Evolutionary conservation across 2,113 vertebrate species (phyloP), one percentile per base, ranked within the genome.

Genomic region (Poeciliopsis retropinna): DNA sequence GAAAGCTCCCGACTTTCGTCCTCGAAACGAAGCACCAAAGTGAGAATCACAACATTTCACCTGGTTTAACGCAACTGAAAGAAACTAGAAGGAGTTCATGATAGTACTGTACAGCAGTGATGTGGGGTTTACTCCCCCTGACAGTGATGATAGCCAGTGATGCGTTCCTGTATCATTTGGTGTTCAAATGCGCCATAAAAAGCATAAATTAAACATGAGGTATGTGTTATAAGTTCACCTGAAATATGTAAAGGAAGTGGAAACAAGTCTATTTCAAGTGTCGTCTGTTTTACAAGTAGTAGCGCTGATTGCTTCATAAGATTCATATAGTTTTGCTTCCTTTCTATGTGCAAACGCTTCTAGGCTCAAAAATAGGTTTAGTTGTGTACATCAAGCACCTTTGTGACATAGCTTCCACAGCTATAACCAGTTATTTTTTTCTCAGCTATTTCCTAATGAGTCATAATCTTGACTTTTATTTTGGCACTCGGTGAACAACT

Each of bases 321-420:
- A 29, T 73, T 76, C 76, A 81, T 76, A 74, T 28, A 82, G 72
- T 70, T 87, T 81, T 81, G 74, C 82, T 84, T 86, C 65, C 73
- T 84, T 81, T 84, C 81, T 72, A 84, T 83, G 78, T 82, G 91
- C 87, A 88, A 88, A 85, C 10, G 54, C 87, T 81, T 81, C 88
- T 73, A 91, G 84, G 85, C 88, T 92, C 74, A 87, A 88, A 88
- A 87, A 89, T 72, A 87, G 75, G 71, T 89, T 84, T 63, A 78
- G 15, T 83, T 84, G 88, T 82, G 72, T 87, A 90, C 82, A 90
- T 84, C 81, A 86, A 92, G 90, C 91, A 92, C 91, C 86, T 83
- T 69, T 80, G 89, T 87, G 79, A 82, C 79, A 77, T 57, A 83
- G 80, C 78, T 37, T 80, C 54, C 34, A 81, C 87, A 77, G 82